Evolutionary conservation across 2,797 vertebrate genomes (phyloP), one percentile per base, ranked within the genome.

Genomic region (Myripristis jacobus): DNA sequence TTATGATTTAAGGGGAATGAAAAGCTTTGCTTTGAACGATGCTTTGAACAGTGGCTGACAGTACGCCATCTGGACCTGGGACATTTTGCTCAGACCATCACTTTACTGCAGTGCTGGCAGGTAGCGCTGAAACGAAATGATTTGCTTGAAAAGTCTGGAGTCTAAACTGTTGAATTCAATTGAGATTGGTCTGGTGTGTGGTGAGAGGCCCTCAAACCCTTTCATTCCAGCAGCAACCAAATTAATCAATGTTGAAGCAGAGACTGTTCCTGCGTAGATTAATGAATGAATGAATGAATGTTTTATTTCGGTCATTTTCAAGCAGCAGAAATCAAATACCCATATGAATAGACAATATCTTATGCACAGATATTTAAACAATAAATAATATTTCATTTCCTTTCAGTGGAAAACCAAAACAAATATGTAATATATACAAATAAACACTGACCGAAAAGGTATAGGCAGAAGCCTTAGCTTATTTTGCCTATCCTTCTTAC

Each of bases 21-120:
- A 48, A n/a, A n/a, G n/a, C n/a, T n/a, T n/a, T n/a, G n/a, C n/a
- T n/a, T n/a, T n/a, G n/a, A 22, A 41, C 34, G 41, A 46, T 62
- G 52, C 44, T 82, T 84, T 81, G 67, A 66, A 53, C 80, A 59
- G 38, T 46, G 59, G 65, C 52, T 82, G 85, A 79, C 73, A 67
- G 69, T 62, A 69, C 50, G 48, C 75, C 82, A 82, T 82, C 75
- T 80, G 69, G 79, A 72, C 54, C 55, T 31, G 13, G 77, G 52
- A 84, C 77, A 63, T 66, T 77, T 69, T 74, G 58, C 69, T 63
- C 47, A 24, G 34, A 53, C 63, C 74, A 44, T 83, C 66, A 58
- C 66, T 77, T 66, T 55, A 1, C 75, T 53, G 60, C 69, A 38
- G 18, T 24, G 51, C 52, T 69, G 60, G 61, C 58, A 63, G 66